These are phyloP conservation scores for Mus spretus DNA, from an alignment of 2,797 vertebrate species.

Conservation along the genomic window DNA sequence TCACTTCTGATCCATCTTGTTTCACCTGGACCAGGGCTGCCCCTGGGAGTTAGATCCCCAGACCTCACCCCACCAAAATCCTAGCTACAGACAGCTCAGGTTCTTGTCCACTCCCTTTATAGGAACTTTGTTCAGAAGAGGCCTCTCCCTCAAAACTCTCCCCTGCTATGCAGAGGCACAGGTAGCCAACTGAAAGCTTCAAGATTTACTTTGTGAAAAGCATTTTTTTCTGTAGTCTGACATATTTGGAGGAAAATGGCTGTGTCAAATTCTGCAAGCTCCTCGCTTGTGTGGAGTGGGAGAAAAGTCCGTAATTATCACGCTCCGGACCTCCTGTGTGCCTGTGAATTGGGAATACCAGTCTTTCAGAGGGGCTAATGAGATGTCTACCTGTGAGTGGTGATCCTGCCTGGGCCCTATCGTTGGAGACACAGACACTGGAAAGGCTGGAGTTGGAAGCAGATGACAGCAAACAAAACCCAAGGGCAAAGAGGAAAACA, in stretches of 20 bases:
- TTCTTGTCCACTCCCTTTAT: background rate
- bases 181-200: background rate
- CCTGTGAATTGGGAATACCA: background rate
- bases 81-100: background rate
- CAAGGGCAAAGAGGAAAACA: conserved; percentile 25
- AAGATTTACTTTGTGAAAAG: background rate
- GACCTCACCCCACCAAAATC: background rate
- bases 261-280: background rate
- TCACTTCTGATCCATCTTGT: background rate
- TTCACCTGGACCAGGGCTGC: background rate
- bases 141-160: background rate
- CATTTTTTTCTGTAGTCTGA: conserved; percentile 46
- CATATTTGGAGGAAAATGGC: conserved; percentile 1
- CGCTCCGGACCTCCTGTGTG: background rate
- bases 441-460: background rate
- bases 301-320: conserved; percentile 57
- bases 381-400: background rate
- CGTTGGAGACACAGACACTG: background rate
- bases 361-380: conserved; percentile 43
- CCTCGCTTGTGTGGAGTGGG: background rate
- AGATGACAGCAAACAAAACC: conserved; percentile 21
- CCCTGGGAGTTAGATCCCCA: background rate
- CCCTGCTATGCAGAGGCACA: background rate
- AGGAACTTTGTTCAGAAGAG: background rate
- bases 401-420: background rate